Evolutionary conservation across 2,888 invertebrate species (phyloP).

Genomic region (Andrena hattorfiana): DNA sequence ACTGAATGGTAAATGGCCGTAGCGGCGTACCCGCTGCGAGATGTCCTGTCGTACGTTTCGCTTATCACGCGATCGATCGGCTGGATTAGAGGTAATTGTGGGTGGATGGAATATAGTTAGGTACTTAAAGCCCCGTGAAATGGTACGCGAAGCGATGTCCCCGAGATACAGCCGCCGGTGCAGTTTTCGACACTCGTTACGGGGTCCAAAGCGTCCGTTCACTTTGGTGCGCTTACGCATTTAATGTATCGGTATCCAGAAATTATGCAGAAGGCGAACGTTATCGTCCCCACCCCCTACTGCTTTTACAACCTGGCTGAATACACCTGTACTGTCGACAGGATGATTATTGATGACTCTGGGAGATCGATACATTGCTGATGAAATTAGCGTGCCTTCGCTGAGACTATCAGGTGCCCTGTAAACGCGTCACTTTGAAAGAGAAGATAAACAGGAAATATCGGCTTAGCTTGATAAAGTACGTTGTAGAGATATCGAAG

Average conservation of each 20-base stretch:
- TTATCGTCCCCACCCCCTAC: background rate
- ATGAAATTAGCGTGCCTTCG: slow-evolving; percentile 29
- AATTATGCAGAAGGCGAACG: background rate
- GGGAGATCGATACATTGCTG: slow-evolving; percentile 63
- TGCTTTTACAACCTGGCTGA: background rate
- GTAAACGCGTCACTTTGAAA: slow-evolving; percentile 2
- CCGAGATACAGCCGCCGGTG: background rate
- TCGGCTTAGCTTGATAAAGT: background rate
- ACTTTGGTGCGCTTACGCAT: background rate
- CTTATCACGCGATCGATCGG: slow-evolving; percentile 74
- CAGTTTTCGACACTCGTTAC: background rate
- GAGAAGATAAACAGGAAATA: background rate
- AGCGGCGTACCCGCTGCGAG: slow-evolving; percentile 60
- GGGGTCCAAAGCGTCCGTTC: background rate
- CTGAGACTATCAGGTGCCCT: slow-evolving; percentile 32
- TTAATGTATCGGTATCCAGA: background rate
- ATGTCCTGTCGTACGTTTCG: slow-evolving; percentile 48
- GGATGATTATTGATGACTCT: slow-evolving; percentile 61
- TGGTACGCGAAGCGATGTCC: background rate
- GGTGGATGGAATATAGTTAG: slow-evolving; percentile 21
- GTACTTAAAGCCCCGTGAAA: background rate
- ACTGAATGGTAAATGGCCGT: slow-evolving; percentile 72
- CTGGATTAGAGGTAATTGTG: slow-evolving; percentile 71
- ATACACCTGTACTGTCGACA: slow-evolving; percentile 28
- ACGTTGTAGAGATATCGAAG: background rate